Evolutionary conservation across 2,797 vertebrate genomes (phyloP).

Genomic region (Hypotaenidia philippensis): DNA sequence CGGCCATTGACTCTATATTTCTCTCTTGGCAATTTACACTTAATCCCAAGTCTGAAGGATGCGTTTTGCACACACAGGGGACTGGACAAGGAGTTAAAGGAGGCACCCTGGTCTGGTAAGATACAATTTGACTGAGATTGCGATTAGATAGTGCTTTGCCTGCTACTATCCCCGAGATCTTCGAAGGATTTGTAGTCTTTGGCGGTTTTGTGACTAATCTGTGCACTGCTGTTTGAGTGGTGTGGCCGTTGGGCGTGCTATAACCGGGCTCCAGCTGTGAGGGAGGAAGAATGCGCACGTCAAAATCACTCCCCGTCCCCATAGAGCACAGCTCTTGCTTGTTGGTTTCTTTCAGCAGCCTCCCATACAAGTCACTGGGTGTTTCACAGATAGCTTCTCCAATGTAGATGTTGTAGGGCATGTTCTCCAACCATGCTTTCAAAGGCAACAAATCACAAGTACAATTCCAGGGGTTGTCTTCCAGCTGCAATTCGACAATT

Average conservation of each 20-base stretch:
- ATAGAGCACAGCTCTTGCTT: slow-evolving; percentile 97
- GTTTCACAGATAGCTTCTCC: slow-evolving; percentile 98
- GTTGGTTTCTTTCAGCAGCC: slow-evolving; percentile 95
- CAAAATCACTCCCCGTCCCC: slow-evolving; percentile 95
- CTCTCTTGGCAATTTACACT: slow-evolving; percentile 97
- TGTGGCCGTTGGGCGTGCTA: slow-evolving; percentile 85
- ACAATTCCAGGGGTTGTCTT: slow-evolving; percentile 99
- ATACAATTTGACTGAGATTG: slow-evolving; percentile 92
- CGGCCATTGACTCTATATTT: slow-evolving; percentile 90
- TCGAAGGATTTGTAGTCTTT: slow-evolving; percentile 94
- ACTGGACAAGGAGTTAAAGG: slow-evolving; percentile 89
- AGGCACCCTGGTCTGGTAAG: slow-evolving; percentile 93
- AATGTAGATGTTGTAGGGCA: slow-evolving; percentile 99
- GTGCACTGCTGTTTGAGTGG: slow-evolving; percentile 86
- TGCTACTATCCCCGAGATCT: slow-evolving; percentile 95
- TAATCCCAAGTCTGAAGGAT: slow-evolving; percentile 95
- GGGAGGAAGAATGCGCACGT: slow-evolving; percentile 91
- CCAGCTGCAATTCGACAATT: slow-evolving; percentile 95
- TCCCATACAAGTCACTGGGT: slow-evolving; percentile 94
- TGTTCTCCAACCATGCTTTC: slow-evolving; percentile 98
- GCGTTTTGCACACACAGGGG: slow-evolving; percentile 94
- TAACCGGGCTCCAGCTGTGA: slow-evolving; percentile 87
- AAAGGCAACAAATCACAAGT: slow-evolving; percentile 96
- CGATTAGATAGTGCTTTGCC: slow-evolving; percentile 89
- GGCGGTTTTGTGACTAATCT: slow-evolving; percentile 90